Evolutionary conservation across 2,797 vertebrate genomes (phyloP).

Genomic region (Bovichtus variegatus): DNA sequence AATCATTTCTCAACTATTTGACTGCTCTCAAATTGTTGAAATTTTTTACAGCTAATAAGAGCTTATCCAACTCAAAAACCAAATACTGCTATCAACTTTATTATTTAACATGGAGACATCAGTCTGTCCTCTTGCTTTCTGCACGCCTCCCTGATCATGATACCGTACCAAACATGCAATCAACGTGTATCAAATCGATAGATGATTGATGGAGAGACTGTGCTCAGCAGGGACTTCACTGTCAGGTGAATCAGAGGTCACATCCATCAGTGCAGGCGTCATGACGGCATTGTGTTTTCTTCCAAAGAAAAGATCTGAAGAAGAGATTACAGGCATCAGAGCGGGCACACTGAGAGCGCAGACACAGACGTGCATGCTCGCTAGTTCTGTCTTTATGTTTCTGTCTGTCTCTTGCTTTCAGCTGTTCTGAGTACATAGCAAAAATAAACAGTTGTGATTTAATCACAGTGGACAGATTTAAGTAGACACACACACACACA

Average conservation of each 20-base stretch:
- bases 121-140: background rate
- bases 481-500: constrained; percentile 8
- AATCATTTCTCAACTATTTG: constrained; percentile 10
- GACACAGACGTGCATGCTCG: background rate
- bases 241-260: constrained; percentile 32
- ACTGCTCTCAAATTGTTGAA: background rate
- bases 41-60: constrained; percentile 33
- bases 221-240: constrained; percentile 21
- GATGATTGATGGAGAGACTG: constrained; percentile 10
- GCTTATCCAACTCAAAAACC: constrained; percentile 3
- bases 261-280: constrained; percentile 24
- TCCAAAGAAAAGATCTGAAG: constrained; percentile 55
- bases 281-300: constrained; percentile 49
- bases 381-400: constrained; percentile 24
- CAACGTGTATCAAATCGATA: background rate
- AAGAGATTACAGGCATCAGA: constrained; percentile 65
- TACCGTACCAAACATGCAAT: background rate
- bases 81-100: background rate
- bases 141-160: background rate
- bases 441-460: constrained; percentile 29
- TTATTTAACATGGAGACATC: background rate
- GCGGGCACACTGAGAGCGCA: constrained; percentile 19
- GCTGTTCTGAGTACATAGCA: constrained; percentile 18
- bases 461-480: constrained; percentile 28
- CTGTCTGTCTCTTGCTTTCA: constrained; percentile 20